Evolutionary conservation across 2,797 vertebrate genomes (phyloP), one percentile per base, ranked within the genome.

Genomic region (Phoeniculus purpureus): DNA sequence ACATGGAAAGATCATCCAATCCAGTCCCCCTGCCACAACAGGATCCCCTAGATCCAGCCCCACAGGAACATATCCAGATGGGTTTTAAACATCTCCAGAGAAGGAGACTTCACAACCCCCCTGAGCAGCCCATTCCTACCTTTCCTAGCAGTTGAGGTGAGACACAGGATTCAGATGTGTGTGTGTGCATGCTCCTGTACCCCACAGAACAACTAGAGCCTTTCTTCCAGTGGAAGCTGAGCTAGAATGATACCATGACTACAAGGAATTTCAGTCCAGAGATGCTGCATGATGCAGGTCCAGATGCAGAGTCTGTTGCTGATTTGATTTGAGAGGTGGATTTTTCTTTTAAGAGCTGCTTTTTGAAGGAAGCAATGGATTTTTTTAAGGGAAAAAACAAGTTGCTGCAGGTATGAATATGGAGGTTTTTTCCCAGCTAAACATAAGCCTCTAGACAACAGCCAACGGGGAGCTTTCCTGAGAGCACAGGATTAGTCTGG

Each of bases 211-310:
- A 1, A 4, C 17, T 71, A 40, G 66, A 91, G 43, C 67, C 15
- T 84, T 56, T 26, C 47, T 79, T 87, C 66, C 31, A 0, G 56
- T 75, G 52, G 31, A 59, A 91, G n/a, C 83, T 5, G 2, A 34
- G 62, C 26, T 80, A 20, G 37, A 81, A 54, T 18, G 79, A 73
- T 76, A 81, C 1, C 8, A 68, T 68, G 48, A 13, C 70, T 89
- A 54, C 47, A 55, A 92, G 64, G 52, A 86, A 62, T 91, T 93
- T 91, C 61, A 11, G 12, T 82, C 82, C 62, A 25, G 27, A 91
- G 66, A 70, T 89, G 67, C 15, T 58, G 43, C 40, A 92, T 48
- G 9, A 17, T 79, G 75, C 37, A 59, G 26, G 58, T 59, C 77
- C 71, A 83, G 64, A 83, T 73, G 15, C 45, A 86, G 2, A 2